phyloP scores from a whole-genome alignment of 1,140 invertebrate species.

The Pogonomyrmex californicus region DNA sequence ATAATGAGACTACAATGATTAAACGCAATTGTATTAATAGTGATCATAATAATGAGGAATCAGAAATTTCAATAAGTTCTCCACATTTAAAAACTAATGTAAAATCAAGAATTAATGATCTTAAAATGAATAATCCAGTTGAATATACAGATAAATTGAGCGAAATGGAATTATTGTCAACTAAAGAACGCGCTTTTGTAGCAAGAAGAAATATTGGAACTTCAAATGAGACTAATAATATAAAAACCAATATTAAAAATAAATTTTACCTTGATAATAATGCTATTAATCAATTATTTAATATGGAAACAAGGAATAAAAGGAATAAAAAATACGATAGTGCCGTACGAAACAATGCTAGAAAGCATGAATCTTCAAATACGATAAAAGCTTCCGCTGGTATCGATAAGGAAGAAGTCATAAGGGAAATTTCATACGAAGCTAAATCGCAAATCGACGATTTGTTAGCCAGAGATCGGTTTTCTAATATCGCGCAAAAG shows the following conservation, averaged over 20 bases:
- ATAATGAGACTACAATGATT: background rate
- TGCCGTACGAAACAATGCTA: background rate
- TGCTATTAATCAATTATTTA: background rate
- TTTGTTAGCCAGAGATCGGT: background rate
- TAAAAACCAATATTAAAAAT: background rate
- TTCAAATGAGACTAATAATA: background rate
- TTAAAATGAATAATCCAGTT: background rate
- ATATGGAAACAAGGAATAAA: background rate
- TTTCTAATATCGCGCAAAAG: background rate
- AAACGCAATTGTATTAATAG: constrained; percentile 44
- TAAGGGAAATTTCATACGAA: constrained; percentile 49
- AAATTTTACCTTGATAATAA: background rate
- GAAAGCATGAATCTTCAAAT: background rate
- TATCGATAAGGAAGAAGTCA: constrained; percentile 30
- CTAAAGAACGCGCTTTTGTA: background rate
- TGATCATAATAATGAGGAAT: background rate
- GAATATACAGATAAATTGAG: background rate
- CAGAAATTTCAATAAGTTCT: background rate
- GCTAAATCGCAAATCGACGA: background rate
- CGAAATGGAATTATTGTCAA: background rate
- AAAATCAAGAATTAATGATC: background rate
- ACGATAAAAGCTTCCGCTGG: background rate
- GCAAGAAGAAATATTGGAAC: too few relatives aligned
- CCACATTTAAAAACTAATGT: background rate
- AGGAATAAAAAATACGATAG: background rate